Percentiles rank a stretch among this genome's conserved stretches.
These are phyloP conservation scores for Drosophila malerkotliana DNA, from an alignment of 1,140 invertebrate genomes.

Conservation along the genomic window DNA sequence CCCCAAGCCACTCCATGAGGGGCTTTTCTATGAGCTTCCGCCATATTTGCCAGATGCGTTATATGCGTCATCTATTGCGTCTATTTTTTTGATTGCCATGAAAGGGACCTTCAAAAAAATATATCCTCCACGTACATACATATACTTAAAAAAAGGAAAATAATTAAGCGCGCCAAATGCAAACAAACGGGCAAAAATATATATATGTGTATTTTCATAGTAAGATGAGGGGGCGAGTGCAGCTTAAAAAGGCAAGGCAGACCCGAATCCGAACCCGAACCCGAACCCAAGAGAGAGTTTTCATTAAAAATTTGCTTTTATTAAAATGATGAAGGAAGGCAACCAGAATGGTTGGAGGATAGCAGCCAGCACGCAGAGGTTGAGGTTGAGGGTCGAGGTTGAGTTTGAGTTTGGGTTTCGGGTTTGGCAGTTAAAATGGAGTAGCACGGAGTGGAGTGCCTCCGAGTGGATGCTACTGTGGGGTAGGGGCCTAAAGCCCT, in stretches of 20 bases:
- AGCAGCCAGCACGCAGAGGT: background rate
- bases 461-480: background rate
- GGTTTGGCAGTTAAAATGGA: background rate
- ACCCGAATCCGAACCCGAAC: background rate
- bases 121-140: no score
- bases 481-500: constrained; percentile 30
- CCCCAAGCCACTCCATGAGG: background rate
- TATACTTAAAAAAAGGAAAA: constrained; percentile 25
- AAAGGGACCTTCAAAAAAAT: constrained; percentile 29
- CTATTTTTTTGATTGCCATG: constrained; percentile 61
- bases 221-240: background rate
- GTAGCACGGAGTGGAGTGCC: background rate
- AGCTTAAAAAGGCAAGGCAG: constrained; percentile 28
- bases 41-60: constrained; percentile 59
- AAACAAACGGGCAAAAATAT: constrained; percentile 40
- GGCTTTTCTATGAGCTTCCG: constrained; percentile 19
- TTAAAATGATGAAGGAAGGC: constrained; percentile 38
- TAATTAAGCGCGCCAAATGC: constrained; percentile 44
- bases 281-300: constrained; percentile 34
- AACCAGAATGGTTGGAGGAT: background rate
- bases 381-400: background rate
- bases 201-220: constrained; percentile 2
- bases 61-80: constrained; percentile 76
- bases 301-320: constrained; percentile 59
- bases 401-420: background rate